These are phyloP conservation scores for Tanytarsus gracilentus DNA, from an alignment of 2,888 invertebrate genomes.

Conservation along the genomic window DNA sequence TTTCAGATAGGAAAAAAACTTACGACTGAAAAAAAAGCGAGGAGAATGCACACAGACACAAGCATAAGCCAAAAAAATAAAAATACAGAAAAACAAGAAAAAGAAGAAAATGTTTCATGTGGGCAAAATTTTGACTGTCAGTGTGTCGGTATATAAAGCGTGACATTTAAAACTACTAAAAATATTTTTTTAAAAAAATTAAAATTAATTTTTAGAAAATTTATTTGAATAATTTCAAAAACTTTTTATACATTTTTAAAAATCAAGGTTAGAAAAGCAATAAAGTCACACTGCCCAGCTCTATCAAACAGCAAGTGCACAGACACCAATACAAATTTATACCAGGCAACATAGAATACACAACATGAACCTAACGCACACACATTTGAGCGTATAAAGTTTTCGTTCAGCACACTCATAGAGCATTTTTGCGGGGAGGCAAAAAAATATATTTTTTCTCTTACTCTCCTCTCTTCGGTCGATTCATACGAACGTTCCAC, in stretches of 20 bases:
- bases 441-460: slow-evolving; percentile 2
- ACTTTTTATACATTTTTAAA: neutral
- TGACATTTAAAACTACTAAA: neutral
- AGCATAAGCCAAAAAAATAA: neutral
- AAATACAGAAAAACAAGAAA: slow-evolving; percentile 13
- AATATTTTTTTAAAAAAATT: too few relatives aligned
- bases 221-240: neutral
- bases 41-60: slow-evolving; percentile 28
- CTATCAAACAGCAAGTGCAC: slow-evolving; percentile 28
- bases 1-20: slow-evolving; percentile 29
- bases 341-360: slow-evolving; percentile 21
- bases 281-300: slow-evolving; percentile 1
- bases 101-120: slow-evolving; percentile 27
- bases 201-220: too few relatives aligned
- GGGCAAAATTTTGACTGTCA: slow-evolving; percentile 17
- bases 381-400: neutral
- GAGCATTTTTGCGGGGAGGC: slow-evolving; percentile 29
- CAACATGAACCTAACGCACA: slow-evolving; percentile 15
- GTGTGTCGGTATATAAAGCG: too few relatives aligned
- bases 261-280: neutral
- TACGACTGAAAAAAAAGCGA: slow-evolving; percentile 28
- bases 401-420: neutral
- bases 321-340: slow-evolving; percentile 16
- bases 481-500: slow-evolving; percentile 28
- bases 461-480: slow-evolving; percentile 28